Evolutionary conservation across 2,797 vertebrate species (phyloP).

Genomic region (Clarias laeviceps): DNA sequence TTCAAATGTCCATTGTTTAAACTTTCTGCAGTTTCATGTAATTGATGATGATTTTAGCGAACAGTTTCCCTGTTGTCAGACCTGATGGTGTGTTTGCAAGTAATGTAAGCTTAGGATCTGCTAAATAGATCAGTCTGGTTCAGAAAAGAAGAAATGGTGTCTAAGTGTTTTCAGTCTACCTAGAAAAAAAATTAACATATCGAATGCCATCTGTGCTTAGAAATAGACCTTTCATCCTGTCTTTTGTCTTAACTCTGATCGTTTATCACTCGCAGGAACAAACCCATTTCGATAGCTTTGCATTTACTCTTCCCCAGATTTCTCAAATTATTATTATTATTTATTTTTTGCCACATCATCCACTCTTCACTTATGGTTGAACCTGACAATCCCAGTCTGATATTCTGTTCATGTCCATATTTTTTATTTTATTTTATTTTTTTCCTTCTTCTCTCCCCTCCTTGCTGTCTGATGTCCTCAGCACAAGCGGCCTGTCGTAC

Average conservation of each 20-base stretch:
- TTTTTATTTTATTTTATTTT: too few relatives aligned
- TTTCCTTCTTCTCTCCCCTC: neutral
- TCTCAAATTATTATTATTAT: too few relatives aligned
- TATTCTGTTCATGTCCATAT: neutral
- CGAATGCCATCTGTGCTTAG: neutral
- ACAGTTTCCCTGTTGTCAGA: neutral
- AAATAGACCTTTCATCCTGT: too few relatives aligned
- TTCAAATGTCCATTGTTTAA: neutral
- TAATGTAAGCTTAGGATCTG: neutral
- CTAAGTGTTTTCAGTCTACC: neutral
- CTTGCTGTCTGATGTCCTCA: constrained; percentile 37
- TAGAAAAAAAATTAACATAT: neutral
- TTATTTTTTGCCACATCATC: neutral
- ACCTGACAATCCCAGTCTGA: too few relatives aligned
- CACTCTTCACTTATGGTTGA: neutral
- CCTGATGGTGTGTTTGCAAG: neutral
- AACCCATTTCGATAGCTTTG: too few relatives aligned
- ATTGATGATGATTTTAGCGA: neutral
- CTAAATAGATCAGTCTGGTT: neutral
- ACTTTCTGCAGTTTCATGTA: neutral
- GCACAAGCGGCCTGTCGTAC: constrained; percentile 77
- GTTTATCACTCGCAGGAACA: too few relatives aligned
- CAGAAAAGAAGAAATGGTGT: neutral
- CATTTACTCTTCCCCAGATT: too few relatives aligned
- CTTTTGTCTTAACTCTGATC: too few relatives aligned